phyloP scores from a whole-genome alignment of 1,140 invertebrate species.

The Ceratosolen solmsi region DNA sequence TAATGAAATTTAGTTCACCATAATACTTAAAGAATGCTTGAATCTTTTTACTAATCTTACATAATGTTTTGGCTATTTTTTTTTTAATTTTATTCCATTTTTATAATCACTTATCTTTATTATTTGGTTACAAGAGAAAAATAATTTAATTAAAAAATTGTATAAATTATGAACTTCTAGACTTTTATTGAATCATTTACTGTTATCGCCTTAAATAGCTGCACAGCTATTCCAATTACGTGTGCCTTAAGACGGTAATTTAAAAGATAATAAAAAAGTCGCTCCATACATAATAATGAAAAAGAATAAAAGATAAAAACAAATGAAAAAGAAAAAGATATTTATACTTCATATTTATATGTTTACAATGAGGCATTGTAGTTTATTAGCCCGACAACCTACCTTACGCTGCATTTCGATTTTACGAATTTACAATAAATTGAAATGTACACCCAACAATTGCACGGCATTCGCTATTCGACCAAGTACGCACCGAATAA shows the following conservation, averaged over 20 bases:
- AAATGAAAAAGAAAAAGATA: not conserved
- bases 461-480: slow-evolving; percentile 2
- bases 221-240: too few relatives aligned
- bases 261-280: too few relatives aligned
- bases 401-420: not conserved
- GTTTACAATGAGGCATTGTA: not conserved
- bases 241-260: too few relatives aligned
- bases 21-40: not conserved
- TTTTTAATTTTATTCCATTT: too few relatives aligned
- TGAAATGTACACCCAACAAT: not conserved
- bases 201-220: too few relatives aligned
- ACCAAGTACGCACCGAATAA: slow-evolving; percentile 1
- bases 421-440: slow-evolving; percentile 32
- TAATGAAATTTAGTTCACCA: not conserved
- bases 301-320: not conserved
- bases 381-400: slow-evolving; percentile 21
- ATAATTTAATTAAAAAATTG: too few relatives aligned
- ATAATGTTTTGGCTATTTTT: too few relatives aligned
- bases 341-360: not conserved
- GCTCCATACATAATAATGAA: too few relatives aligned
- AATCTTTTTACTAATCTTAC: not conserved
- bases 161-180: too few relatives aligned
- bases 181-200: too few relatives aligned
- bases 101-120: too few relatives aligned
- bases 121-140: too few relatives aligned